phyloP scores from a whole-genome alignment of 1,140 invertebrate genomes.

The Teleopsis dalmanni region DNA sequence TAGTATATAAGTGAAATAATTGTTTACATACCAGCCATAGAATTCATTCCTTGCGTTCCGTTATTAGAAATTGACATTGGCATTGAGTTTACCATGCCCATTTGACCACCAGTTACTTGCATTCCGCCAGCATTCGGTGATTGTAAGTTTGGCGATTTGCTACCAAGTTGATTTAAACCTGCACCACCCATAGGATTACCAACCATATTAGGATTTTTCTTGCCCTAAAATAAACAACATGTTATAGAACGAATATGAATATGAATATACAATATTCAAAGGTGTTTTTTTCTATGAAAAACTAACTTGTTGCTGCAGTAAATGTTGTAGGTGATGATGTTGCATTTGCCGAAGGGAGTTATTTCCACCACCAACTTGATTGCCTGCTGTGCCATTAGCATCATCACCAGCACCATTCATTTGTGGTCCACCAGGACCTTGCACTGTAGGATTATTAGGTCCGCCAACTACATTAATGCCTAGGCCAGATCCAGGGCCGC shows the following conservation, averaged over 20 bases:
- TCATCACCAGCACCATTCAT: constrained; percentile 59
- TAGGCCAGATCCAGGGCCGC: constrained; percentile 49
- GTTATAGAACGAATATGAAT: neutral
- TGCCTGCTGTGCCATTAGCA: constrained; percentile 47
- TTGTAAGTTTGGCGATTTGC: constrained; percentile 72
- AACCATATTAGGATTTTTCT: constrained; percentile 60
- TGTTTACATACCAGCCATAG: constrained; percentile 52
- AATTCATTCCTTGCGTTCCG: constrained; percentile 56
- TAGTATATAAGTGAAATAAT: constrained; percentile 1
- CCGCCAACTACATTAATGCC: constrained; percentile 33
- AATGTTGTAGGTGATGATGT: constrained; percentile 42
- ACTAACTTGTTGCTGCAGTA: constrained; percentile 31
- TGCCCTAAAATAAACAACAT: constrained; percentile 49
- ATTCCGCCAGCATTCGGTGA: constrained; percentile 66
- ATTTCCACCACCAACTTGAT: constrained; percentile 45
- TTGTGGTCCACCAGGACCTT: constrained; percentile 56
- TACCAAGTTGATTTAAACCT: constrained; percentile 59
- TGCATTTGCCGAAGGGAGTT: constrained; percentile 46
- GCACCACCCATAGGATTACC: constrained; percentile 54
- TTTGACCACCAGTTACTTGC: constrained; percentile 47
- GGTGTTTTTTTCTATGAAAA: neutral
- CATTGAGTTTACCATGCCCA: constrained; percentile 54
- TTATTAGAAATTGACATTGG: constrained; percentile 56
- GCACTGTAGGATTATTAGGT: constrained; percentile 58
- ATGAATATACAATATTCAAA: neutral